Base-by-base conservation (phyloP, 2,888 invertebrate species). In the Cephus spinipes region DNA sequence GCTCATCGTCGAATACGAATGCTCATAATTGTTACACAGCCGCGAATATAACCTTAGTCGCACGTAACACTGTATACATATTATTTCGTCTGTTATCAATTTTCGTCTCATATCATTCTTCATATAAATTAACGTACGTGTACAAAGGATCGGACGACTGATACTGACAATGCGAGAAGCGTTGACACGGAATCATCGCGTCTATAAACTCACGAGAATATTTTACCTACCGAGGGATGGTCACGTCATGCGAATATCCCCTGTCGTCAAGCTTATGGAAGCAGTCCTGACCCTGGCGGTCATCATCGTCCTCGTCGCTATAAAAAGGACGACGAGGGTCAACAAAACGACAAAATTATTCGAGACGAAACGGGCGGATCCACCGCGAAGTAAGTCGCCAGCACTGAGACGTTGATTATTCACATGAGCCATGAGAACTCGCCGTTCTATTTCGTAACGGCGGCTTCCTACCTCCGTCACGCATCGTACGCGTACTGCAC, bases 331-430 rank as follows among this genome's bases (percentile, higher is more conserved):
- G 36, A 81, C 69, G 55, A 77, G 71, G n/a, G 40, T 40, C 40
- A 40, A 40, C 40, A 15, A 6, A 40, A 30, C 69, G 69, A 32
- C 15, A 30, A 30, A 23, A 30, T 30, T 32, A 32, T 32, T 69
- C 69, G 69, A 12, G 11, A 32, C 68, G 75, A 69, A 68, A 35
- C 34, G 75, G 32, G 40, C 40, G 40, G 40, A 40, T 40, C 79
- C 81, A 31, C 82, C 85, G 35, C 85, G 79, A 11, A 83, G 77
- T 34, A 75, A 40, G 78, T 88, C 87, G 40, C 85, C 85, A 12
- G 89, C 85, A 79, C 89, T 89, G 76, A 88, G 83, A 76, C 87
- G 85, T 75, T 89, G 86, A 80, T 89, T 89, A 80, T 89, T 87
- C 30, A 88, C 86, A 77, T 86, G 85, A 1, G 85, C 84, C 81